Evolutionary conservation across 2,113 vertebrate genomes (phyloP).

Genomic region (Malurus alboscapulatus): DNA sequence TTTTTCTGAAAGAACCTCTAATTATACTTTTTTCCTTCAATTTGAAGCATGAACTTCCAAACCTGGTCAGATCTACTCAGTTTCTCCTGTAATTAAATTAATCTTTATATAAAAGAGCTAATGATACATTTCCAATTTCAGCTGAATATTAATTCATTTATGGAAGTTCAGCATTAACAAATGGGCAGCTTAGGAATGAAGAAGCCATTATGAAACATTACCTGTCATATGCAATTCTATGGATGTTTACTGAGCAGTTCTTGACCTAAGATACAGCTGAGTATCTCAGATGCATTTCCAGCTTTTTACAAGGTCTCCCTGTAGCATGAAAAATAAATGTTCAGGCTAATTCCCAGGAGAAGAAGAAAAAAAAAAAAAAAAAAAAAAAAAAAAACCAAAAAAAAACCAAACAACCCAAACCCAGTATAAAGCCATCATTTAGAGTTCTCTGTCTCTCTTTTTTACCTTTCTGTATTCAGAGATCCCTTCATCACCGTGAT

Average conservation of each 20-base stretch:
- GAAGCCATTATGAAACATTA: constrained; percentile 77
- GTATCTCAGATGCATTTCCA: constrained; percentile 60
- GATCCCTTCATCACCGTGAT: background rate
- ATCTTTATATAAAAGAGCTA: constrained; percentile 45
- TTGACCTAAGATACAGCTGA: constrained; percentile 57
- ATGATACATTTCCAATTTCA: constrained; percentile 39
- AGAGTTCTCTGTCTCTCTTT: background rate
- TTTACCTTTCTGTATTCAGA: background rate
- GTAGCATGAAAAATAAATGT: constrained; percentile 29
- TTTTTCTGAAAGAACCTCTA: background rate
- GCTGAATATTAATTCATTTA: constrained; percentile 31
- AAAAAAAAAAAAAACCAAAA: too few relatives aligned
- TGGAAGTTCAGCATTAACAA: background rate
- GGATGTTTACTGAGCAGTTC: constrained; percentile 54
- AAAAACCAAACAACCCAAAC: too few relatives aligned
- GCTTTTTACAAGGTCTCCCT: background rate
- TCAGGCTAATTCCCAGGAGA: background rate
- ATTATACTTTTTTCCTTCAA: background rate
- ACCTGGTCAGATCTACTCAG: background rate
- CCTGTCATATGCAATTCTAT: constrained; percentile 66
- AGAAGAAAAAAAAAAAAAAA: background rate
- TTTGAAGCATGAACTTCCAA: background rate
- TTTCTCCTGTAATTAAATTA: constrained; percentile 45
- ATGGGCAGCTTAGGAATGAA: constrained; percentile 60
- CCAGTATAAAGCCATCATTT: background rate